phyloP scores from a whole-genome alignment of 1,140 invertebrate species.

The Zaprionus nigranus region DNA sequence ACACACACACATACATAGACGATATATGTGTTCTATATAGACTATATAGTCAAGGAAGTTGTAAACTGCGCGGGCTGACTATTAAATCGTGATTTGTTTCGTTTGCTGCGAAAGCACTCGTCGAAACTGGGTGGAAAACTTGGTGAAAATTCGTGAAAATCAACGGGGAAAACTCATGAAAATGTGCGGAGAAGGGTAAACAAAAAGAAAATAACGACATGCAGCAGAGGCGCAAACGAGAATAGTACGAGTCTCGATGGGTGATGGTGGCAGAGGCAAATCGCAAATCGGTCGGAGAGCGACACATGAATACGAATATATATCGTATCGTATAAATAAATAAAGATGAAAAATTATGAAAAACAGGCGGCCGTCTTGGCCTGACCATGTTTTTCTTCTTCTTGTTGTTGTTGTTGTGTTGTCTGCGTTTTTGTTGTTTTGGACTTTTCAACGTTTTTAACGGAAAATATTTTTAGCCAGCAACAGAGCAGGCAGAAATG shows the following conservation, averaged over 20 bases:
- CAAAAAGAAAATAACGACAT: constrained; percentile 79
- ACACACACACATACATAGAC: background rate
- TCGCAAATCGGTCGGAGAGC: constrained; percentile 42
- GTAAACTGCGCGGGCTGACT: constrained; percentile 59
- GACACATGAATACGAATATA: constrained; percentile 15
- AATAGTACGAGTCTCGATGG: constrained; percentile 33
- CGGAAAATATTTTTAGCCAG: constrained; percentile 78
- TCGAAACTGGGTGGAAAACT: constrained; percentile 53
- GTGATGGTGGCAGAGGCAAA: constrained; percentile 21
- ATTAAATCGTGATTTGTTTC: constrained; percentile 77
- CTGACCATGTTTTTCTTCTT: constrained; percentile 22
- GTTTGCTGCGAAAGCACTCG: constrained; percentile 29
- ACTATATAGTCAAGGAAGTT: constrained; percentile 67
- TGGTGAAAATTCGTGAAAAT: constrained; percentile 26
- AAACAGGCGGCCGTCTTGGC: constrained; percentile 67
- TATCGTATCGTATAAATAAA: constrained; percentile 62
- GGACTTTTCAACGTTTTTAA: constrained; percentile 65
- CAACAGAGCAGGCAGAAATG: constrained; percentile 57
- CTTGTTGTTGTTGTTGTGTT: too few species aligned
- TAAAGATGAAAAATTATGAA: constrained; percentile 79
- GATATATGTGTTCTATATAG: background rate
- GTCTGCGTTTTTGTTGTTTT: constrained; percentile 43
- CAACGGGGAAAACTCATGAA: background rate
- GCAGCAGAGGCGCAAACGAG: constrained; percentile 16
- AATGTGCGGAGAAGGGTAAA: constrained; percentile 55